phyloP scores from a whole-genome alignment of 2,888 invertebrate genomes.

The Dasypogon diadema region DNA sequence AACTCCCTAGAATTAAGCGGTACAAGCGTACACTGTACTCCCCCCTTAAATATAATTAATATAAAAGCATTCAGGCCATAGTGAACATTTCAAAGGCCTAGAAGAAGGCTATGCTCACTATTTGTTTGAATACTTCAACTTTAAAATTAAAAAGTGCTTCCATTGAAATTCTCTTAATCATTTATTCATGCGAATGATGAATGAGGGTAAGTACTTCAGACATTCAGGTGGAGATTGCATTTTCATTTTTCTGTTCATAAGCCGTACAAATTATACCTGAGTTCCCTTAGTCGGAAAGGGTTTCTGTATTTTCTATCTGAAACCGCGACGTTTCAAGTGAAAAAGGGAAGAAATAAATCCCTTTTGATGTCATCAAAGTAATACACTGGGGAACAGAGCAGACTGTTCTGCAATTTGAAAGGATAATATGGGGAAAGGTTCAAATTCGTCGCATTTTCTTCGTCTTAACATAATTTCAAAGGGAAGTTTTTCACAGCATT shows the following conservation, averaged over 20 bases:
- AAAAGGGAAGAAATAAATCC: slow-evolving; percentile 15
- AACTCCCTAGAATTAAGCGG: too few species aligned
- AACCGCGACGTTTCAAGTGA: slow-evolving; percentile 29
- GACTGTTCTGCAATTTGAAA: background rate
- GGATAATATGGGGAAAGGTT: background rate
- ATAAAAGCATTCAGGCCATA: background rate
- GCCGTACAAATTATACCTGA: background rate
- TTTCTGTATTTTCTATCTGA: slow-evolving; percentile 38
- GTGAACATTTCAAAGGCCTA: background rate
- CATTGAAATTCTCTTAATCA: slow-evolving; percentile 47
- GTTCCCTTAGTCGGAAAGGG: background rate
- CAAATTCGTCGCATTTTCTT: slow-evolving; percentile 33
- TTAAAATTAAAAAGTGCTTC: slow-evolving; percentile 43
- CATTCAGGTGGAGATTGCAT: slow-evolving; percentile 43
- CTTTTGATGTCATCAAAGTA: slow-evolving; percentile 46
- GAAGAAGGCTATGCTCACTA: slow-evolving; percentile 29
- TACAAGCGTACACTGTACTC: too few species aligned
- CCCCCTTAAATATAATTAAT: too few species aligned
- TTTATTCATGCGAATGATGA: slow-evolving; percentile 39
- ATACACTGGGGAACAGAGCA: slow-evolving; percentile 27
- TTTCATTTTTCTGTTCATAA: slow-evolving; percentile 16
- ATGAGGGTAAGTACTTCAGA: slow-evolving; percentile 38
- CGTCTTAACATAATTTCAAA: background rate
- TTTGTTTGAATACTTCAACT: slow-evolving; percentile 20
- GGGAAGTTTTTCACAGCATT: too few species aligned